These are phyloP conservation scores for Yponomeuta sedellus DNA, from an alignment of 2,888 invertebrate species.

Conservation along the genomic window DNA sequence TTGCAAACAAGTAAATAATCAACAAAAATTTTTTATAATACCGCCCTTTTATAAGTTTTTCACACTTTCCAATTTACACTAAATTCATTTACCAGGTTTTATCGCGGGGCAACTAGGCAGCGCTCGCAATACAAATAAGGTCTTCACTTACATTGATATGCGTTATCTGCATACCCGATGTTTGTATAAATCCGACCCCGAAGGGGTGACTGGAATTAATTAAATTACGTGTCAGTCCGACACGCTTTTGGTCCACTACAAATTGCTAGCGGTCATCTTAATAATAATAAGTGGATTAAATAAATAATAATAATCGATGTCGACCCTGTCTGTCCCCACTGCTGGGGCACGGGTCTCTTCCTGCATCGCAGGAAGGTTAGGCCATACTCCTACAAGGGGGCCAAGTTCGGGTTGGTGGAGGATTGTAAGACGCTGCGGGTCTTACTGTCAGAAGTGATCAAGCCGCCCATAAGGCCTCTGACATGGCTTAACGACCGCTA, in stretches of 20 bases:
- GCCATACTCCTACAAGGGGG: no score
- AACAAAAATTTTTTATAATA: conserved; percentile 18
- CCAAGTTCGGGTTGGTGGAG: no score
- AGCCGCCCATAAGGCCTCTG: no score
- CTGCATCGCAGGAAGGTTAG: no score
- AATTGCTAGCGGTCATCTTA: background rate
- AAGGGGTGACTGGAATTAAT: conserved; percentile 43
- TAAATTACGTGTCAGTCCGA: conserved; percentile 52
- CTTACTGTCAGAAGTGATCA: no score
- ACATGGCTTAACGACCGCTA: no score
- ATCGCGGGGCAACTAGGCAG: background rate
- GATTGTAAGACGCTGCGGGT: no score
- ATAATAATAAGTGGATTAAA: no score
- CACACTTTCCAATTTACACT: background rate
- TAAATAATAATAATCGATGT: no score
- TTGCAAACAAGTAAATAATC: conserved; percentile 16
- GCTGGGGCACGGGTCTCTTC: no score
- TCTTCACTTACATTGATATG: conserved; percentile 33
- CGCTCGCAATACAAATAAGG: conserved; percentile 40
- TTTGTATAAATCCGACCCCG: conserved; percentile 39
- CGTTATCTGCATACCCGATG: conserved; percentile 50
- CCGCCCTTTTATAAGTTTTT: background rate
- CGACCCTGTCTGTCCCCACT: no score
- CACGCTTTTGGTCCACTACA: background rate
- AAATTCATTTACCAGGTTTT: background rate